phyloP scores from a whole-genome alignment of 2,888 invertebrate species.

The Ommatoiulus sabulosus region DNA sequence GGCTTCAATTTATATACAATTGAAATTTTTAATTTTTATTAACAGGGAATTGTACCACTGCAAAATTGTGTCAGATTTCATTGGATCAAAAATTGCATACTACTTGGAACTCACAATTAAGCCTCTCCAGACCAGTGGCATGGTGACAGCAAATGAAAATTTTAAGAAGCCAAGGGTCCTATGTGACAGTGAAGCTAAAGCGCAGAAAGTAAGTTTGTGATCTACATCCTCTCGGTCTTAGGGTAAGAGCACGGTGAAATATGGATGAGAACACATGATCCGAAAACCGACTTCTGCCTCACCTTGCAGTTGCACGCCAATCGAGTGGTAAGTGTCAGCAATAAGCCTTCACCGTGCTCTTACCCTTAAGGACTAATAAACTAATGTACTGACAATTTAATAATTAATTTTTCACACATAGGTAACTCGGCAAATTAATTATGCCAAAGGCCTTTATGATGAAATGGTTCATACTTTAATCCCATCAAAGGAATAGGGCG shows the following conservation, averaged over 20 bases:
- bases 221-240: neutral
- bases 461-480: constrained; percentile 79
- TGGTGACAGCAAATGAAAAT: constrained; percentile 66
- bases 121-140: constrained; percentile 71
- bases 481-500: constrained; percentile 1
- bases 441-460: constrained; percentile 86
- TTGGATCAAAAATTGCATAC: constrained; percentile 69
- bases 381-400: constrained; percentile 8
- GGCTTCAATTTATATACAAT: no score
- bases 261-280: neutral
- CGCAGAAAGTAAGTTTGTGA: constrained; percentile 68
- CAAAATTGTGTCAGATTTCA: constrained; percentile 70
- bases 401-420: constrained; percentile 63
- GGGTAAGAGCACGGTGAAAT: neutral
- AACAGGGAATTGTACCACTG: constrained; percentile 77
- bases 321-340: no score
- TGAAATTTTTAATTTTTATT: no score
- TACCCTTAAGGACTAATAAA: no score
- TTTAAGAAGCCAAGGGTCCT: constrained; percentile 80
- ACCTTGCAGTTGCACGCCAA: no score
- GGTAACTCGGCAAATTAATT: constrained; percentile 86
- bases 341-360: no score
- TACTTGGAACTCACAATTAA: constrained; percentile 76
- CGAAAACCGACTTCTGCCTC: no score
- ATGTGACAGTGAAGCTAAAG: constrained; percentile 79